phyloP scores from a whole-genome alignment of 2,888 invertebrate genomes.

The Mylabris sibirica region DNA sequence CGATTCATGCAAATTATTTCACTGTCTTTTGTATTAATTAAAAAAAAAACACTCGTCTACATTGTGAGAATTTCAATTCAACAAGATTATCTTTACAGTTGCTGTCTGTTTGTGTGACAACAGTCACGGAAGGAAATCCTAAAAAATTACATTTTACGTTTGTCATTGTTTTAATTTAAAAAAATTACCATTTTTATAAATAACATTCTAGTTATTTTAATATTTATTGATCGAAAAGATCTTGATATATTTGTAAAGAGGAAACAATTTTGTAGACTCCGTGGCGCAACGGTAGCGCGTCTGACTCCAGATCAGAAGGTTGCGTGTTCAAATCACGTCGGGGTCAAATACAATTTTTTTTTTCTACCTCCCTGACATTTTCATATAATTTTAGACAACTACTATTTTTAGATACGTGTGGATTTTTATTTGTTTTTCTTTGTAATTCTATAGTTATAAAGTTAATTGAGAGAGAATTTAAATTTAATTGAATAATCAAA shows the following conservation, averaged over 20 bases:
- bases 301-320: constrained; percentile 98
- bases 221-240: background rate
- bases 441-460: background rate
- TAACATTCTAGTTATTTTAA: background rate
- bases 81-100: background rate
- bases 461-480: background rate
- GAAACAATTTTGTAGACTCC: constrained; percentile 68
- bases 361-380: background rate
- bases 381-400: background rate
- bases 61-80: constrained; percentile 6
- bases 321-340: constrained; percentile 98
- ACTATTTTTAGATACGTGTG: background rate
- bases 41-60: background rate
- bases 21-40: background rate
- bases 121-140: constrained; percentile 9
- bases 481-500: constrained; percentile 19
- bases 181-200: background rate
- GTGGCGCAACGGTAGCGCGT: constrained; percentile 98
- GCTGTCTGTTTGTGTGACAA: background rate
- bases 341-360: constrained; percentile 69
- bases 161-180: background rate
- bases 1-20: constrained; percentile 8
- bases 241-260: background rate
- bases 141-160: background rate
- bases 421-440: background rate